These are phyloP conservation scores for Sarcophaga peregrina DNA, from an alignment of 1,140 invertebrate genomes.

Conservation along the genomic window DNA sequence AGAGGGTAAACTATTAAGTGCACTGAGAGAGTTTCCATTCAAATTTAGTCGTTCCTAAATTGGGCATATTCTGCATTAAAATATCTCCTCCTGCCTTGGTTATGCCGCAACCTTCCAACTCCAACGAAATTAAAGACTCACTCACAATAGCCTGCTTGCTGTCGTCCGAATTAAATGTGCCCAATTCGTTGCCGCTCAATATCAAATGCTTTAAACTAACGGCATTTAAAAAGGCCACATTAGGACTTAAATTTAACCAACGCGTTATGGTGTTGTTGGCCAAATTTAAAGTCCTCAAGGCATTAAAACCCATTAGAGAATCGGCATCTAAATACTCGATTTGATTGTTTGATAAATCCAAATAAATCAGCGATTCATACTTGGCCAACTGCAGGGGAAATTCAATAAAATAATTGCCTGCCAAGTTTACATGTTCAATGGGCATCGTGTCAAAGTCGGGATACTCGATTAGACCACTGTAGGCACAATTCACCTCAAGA, in stretches of 20 bases:
- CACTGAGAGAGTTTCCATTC: slow-evolving; percentile 68
- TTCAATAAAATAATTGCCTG: slow-evolving; percentile 68
- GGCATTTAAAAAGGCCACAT: slow-evolving; percentile 65
- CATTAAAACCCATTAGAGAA: slow-evolving; percentile 68
- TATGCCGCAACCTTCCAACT: slow-evolving; percentile 70
- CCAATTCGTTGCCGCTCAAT: slow-evolving; percentile 68
- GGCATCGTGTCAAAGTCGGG: slow-evolving; percentile 67
- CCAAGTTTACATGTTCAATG: slow-evolving; percentile 68
- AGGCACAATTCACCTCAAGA: slow-evolving; percentile 66
- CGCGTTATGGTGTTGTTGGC: slow-evolving; percentile 69
- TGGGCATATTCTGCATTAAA: slow-evolving; percentile 68
- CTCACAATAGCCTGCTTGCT: slow-evolving; percentile 62
- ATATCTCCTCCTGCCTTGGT: slow-evolving; percentile 68
- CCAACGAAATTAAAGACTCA: slow-evolving; percentile 67
- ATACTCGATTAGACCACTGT: slow-evolving; percentile 64
- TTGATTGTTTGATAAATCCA: slow-evolving; percentile 71
- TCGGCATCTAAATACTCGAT: slow-evolving; percentile 65
- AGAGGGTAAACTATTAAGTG: slow-evolving; percentile 68
- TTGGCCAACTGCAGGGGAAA: slow-evolving; percentile 68
- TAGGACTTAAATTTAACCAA: slow-evolving; percentile 70
- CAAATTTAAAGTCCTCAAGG: slow-evolving; percentile 69
- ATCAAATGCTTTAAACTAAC: slow-evolving; percentile 67
- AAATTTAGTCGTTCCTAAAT: slow-evolving; percentile 69
- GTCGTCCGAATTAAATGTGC: slow-evolving; percentile 68
- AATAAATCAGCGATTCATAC: slow-evolving; percentile 66